These are phyloP conservation scores for Drosophila diplacantha DNA, from an alignment of 2,888 invertebrate species.

Conservation along the genomic window DNA sequence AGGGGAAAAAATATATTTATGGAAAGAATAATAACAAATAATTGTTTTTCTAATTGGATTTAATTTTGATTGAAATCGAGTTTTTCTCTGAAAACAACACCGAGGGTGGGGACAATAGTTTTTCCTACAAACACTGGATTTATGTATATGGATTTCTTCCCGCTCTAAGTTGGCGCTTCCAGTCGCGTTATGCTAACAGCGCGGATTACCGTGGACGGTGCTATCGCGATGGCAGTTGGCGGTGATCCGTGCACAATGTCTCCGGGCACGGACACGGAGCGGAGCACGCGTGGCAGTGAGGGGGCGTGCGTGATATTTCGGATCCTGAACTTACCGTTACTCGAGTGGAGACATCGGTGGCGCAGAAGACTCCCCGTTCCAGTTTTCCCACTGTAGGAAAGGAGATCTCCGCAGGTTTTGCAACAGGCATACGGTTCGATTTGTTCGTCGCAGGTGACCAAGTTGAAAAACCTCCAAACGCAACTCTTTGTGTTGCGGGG, in stretches of 20 bases:
- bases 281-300: conserved; percentile 66
- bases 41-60: neutral
- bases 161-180: conserved; percentile 5
- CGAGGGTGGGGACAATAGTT: neutral
- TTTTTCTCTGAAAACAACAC: neutral
- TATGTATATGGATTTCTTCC: conserved; percentile 7
- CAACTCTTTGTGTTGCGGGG: conserved; percentile 63
- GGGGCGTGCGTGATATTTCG: conserved; percentile 51
- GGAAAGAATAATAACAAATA: neutral
- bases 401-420: conserved; percentile 60
- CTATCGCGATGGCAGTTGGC: conserved; percentile 32
- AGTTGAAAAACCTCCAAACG: conserved; percentile 61
- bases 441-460: conserved; percentile 59
- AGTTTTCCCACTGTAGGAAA: conserved; percentile 61
- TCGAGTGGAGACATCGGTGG: conserved; percentile 58
- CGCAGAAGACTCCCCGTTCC: conserved; percentile 61
- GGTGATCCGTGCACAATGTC: conserved; percentile 26
- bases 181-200: neutral
- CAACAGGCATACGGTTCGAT: conserved; percentile 63
- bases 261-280: conserved; percentile 26
- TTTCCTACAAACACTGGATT: conserved; percentile 5
- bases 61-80: neutral
- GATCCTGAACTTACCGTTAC: conserved; percentile 64
- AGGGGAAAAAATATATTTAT: neutral
- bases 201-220: conserved; percentile 24